Evolutionary conservation across 1,140 invertebrate genomes (phyloP).

Genomic region (Diabrotica virgifera): DNA sequence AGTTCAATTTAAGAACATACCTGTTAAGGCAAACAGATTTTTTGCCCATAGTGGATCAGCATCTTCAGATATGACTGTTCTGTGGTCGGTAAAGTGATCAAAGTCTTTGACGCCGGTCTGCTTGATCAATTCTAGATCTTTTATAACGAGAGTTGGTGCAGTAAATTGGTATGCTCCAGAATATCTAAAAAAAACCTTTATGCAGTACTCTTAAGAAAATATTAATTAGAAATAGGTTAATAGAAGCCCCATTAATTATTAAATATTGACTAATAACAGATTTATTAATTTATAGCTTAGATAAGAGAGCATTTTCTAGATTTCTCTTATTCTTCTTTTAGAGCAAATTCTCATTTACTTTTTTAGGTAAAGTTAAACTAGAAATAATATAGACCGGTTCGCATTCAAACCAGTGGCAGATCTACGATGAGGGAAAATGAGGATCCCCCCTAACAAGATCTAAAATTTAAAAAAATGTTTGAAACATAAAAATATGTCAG

Average conservation of each 20-base stretch:
- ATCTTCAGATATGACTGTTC: constrained; percentile 48
- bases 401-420: too few relatives aligned
- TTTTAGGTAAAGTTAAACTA: background rate
- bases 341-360: too few relatives aligned
- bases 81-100: constrained; percentile 51
- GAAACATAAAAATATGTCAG: too few relatives aligned
- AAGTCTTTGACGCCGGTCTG: constrained; percentile 54
- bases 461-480: too few relatives aligned
- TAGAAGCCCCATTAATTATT: background rate
- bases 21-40: constrained; percentile 54
- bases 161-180: constrained; percentile 50
- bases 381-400: background rate
- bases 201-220: background rate
- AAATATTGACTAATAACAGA: background rate
- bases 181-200: constrained; percentile 32
- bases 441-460: too few relatives aligned
- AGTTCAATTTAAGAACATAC: constrained; percentile 39
- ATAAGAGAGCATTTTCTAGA: background rate
- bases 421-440: too few relatives aligned
- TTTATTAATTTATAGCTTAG: background rate
- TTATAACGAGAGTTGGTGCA: constrained; percentile 46
- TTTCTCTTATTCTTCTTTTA: too few relatives aligned
- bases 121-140: constrained; percentile 52
- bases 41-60: constrained; percentile 54
- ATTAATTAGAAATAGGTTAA: too few relatives aligned